Evolutionary conservation across 2,888 invertebrate genomes (phyloP), one percentile per base, ranked within the genome.

Genomic region (Drosophila sordidapex): DNA sequence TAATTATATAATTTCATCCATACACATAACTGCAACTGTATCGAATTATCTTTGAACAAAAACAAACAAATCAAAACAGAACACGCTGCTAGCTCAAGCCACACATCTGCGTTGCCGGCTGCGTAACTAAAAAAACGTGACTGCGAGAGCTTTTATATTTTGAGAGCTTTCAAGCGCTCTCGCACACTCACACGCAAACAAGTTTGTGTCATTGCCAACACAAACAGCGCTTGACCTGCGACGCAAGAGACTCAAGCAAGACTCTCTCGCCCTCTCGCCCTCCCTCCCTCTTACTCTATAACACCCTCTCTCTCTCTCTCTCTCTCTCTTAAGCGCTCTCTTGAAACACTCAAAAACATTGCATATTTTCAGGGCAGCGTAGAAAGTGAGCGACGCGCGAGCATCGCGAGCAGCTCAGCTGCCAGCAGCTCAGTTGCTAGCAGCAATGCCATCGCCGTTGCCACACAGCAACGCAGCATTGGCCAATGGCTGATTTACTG

Each of bases 331-430:
- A 18, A 21, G 13, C n/a, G 18, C 21, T 29, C n/a, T 11, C 21
- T n/a, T 27, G 5, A 25, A 54, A 56, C 27, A 56, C 38, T 40
- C 8, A 7, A 61, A 73, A 31, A 7, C 25, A 15, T 75, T 79
- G 76, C 69, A 54, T 90, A 82, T 72, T 91, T 91, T 80, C 67
- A 91, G 91, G 84, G 62, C 53, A 64, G 57, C 49, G 29, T 53
- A 7, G 59, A 40, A 62, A 81, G 66, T 71, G 59, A 27, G n/a
- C 40, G 83, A 40, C 83, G 81, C 43, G 0, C 15, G 13, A 85
- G 88, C 70, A 66, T 58, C 18, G 54, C 21, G 31, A 83, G 81
- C 49, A 87, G 89, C 59, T 67, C 79, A 27, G 46, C 27, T 4
- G 49, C 35, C n/a, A 58, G 33, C 53, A 64, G 69, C 59, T 67